Base-by-base conservation (phyloP, 2,797 vertebrate species). In the Tiaroga cobitis region DNA sequence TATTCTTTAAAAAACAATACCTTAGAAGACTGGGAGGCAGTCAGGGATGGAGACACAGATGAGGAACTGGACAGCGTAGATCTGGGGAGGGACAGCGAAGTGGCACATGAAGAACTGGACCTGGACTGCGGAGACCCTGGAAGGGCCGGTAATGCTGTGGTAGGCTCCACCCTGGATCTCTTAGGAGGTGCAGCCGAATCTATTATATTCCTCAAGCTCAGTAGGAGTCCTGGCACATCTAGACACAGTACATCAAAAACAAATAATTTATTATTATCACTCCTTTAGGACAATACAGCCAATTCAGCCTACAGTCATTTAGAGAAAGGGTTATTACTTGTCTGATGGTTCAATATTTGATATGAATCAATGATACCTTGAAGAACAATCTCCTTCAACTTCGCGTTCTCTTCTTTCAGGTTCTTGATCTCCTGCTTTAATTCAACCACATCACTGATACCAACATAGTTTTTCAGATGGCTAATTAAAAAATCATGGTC, bases 361-460 rank as follows among this genome's bases (percentile, higher is more conserved):
- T 79, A 43, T 65, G 79, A 81, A 81, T 79, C 76, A 79, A 29
- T 81, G 63, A 69, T 69, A 81, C 37, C 77, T 76, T 87, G 82
- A 29, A 87, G 43, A 87, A 84, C 26, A 43, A 83, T 24, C 68
- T 87, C 76, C 68, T 67, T 87, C 68, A 83, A 43, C 26, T 83
- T 80, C 29, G 41, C 76, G 21, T 80, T 63, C 61, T 63, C 41
- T 43, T 43, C 41, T 43, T 43, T 43, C 11, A 43, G 11, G 41
- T 43, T 3, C 41, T 43, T 43, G 41, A 43, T 43, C 41, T 43
- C 41, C 41, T 43, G 41, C 41, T 43, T 43, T 43, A 43, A 43
- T 43, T 26, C 41, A 43, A 43, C 41, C 3, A 43, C n/a, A 49
- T 51, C 49, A 2, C 49, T 51, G 5, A 51, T 19, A 19, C 49